phyloP scores from a whole-genome alignment of 64 coral and sea anemone species.

The Montipora foliosa region DNA sequence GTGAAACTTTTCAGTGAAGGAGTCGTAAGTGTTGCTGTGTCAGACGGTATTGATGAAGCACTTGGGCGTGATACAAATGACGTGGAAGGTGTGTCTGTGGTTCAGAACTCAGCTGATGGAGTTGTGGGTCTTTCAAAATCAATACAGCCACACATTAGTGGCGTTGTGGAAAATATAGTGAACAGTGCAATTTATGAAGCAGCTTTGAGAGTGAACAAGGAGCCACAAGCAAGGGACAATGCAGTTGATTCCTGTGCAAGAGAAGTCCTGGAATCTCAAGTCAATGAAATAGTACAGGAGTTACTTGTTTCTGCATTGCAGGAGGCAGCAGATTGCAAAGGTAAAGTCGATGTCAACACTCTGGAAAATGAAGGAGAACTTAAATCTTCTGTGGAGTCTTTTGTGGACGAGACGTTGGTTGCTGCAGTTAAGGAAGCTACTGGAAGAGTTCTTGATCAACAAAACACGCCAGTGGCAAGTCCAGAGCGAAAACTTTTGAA shows the following conservation, averaged over 20 bases:
- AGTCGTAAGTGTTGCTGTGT: constrained; percentile 60
- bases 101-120: background rate
- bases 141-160: constrained; percentile 57
- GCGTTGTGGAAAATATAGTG: constrained; percentile 65
- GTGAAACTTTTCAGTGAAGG: constrained; percentile 45
- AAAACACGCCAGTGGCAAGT: background rate
- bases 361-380: background rate
- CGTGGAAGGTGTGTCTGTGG: background rate
- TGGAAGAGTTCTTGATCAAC: background rate
- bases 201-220: constrained; percentile 36
- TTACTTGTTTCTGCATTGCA: constrained; percentile 34
- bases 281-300: constrained; percentile 4
- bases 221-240: background rate
- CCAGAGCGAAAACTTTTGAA: background rate
- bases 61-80: background rate
- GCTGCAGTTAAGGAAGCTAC: background rate
- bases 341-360: background rate
- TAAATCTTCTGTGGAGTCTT: background rate
- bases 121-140: background rate
- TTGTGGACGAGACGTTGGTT: background rate
- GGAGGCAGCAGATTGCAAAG: background rate
- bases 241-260: background rate
- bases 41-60: constrained; percentile 59
- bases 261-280: constrained; percentile 25
- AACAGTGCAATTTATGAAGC: constrained; percentile 76